These are phyloP conservation scores for Ophthalmolycus amberensis DNA, from an alignment of 2,113 vertebrate genomes.

Conservation along the genomic window DNA sequence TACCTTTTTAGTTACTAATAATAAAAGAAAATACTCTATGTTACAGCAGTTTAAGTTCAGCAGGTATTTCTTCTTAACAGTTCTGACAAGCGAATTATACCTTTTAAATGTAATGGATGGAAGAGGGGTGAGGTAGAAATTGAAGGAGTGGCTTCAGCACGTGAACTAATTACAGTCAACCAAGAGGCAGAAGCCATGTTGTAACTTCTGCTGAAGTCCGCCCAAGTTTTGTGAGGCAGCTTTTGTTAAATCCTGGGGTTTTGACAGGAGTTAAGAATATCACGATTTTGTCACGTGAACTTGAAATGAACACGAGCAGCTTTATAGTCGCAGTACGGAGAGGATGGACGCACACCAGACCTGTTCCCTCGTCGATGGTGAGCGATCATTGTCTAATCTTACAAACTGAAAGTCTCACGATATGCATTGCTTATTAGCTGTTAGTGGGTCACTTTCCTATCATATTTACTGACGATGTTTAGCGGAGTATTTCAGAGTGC, in stretches of 20 bases:
- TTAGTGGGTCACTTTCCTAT: too few species aligned
- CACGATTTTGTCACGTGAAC: too few species aligned
- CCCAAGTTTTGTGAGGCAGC: neutral
- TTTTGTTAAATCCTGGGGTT: neutral
- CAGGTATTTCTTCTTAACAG: neutral
- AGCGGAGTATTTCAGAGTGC: neutral
- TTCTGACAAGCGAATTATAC: neutral
- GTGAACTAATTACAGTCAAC: neutral
- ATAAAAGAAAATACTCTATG: neutral
- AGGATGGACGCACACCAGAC: conserved; percentile 24
- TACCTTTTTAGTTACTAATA: neutral
- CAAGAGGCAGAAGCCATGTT: conserved; percentile 33
- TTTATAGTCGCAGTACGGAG: neutral
- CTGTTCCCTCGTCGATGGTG: conserved; percentile 10
- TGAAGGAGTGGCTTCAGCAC: neutral
- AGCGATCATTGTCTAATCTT: neutral
- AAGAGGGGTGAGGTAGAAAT: neutral
- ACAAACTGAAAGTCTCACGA: neutral
- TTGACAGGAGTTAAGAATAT: neutral
- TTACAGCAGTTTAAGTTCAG: neutral
- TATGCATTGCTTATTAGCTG: neutral
- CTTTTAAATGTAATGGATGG: neutral
- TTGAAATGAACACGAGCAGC: conserved; percentile 17
- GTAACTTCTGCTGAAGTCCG: neutral
- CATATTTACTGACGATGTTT: neutral